phyloP scores from a whole-genome alignment of 2,113 vertebrate species.

The Eurystomus gularis region DNA sequence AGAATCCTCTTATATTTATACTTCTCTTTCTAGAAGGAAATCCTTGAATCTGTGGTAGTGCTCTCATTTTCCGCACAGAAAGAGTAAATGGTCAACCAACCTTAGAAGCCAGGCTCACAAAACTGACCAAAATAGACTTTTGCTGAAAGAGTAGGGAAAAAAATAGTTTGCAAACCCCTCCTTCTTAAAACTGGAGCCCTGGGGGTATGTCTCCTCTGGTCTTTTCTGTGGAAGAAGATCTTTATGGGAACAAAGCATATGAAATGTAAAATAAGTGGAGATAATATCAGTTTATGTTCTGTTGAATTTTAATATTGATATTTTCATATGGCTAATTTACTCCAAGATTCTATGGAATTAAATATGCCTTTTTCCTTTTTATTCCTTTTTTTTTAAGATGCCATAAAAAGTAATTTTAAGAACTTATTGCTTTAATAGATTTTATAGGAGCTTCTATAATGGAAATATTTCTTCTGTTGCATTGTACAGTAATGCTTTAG shows the following conservation, averaged over 20 bases:
- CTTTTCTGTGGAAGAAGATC: not conserved
- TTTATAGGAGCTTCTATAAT: not conserved
- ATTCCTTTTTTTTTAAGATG: not conserved
- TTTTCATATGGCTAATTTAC: not conserved
- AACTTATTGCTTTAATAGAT: not conserved
- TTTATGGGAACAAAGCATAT: not conserved
- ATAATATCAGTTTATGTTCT: not conserved
- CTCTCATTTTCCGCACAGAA: slow-evolving; percentile 23
- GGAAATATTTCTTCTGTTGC: not conserved
- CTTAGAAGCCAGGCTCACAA: not conserved
- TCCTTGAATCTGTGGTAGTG: not conserved
- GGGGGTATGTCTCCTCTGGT: not conserved
- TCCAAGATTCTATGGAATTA: not conserved
- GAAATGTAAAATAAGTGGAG: not conserved
- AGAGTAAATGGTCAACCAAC: not conserved
- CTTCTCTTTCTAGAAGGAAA: slow-evolving; percentile 21
- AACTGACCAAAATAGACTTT: not conserved
- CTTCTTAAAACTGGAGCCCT: not conserved
- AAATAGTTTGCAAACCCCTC: not conserved
- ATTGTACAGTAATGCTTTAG: not conserved
- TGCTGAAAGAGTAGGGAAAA: not conserved
- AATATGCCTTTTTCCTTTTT: not conserved
- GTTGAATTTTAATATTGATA: not conserved
- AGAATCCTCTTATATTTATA: slow-evolving; percentile 30
- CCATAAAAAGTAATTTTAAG: not conserved